phyloP scores from a whole-genome alignment of 1,140 invertebrate species.

The Papilio glaucus region DNA sequence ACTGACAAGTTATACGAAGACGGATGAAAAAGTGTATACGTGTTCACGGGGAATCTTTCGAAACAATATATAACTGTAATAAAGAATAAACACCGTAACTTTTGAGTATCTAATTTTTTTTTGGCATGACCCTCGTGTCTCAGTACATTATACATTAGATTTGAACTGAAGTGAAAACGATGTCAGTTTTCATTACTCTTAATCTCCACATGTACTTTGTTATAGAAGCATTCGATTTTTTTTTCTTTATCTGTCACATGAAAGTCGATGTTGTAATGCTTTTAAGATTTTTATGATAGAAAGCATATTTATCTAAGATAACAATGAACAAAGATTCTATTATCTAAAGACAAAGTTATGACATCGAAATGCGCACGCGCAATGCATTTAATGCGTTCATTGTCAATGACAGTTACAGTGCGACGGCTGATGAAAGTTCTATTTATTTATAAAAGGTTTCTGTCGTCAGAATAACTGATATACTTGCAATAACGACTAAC shows the following conservation, averaged over 20 bases:
- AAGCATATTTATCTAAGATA: slow-evolving; percentile 16
- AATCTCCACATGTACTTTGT: too few relatives aligned
- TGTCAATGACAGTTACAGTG: slow-evolving; percentile 13
- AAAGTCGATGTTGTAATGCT: slow-evolving; percentile 2
- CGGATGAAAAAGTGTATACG: too few relatives aligned
- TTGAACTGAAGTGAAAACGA: too few relatives aligned
- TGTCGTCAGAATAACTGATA: background rate
- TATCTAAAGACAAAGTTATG: slow-evolving; percentile 11
- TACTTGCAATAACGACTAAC: background rate
- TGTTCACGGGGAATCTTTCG: too few relatives aligned
- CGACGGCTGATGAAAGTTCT: background rate
- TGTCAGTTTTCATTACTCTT: background rate
- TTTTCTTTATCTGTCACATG: slow-evolving; percentile 2
- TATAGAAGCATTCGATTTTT: background rate
- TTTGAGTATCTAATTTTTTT: too few relatives aligned
- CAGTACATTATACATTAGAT: too few relatives aligned
- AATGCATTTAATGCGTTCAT: slow-evolving; percentile 19
- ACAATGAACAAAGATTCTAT: slow-evolving; percentile 25
- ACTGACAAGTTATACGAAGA: too few relatives aligned
- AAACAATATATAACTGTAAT: too few relatives aligned
- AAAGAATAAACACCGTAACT: too few relatives aligned
- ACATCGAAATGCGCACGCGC: slow-evolving; percentile 18
- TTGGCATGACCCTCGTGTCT: too few relatives aligned
- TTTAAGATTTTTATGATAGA: slow-evolving; percentile 19
- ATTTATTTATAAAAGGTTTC: background rate